These are phyloP conservation scores for Sebastes oblongus DNA, from an alignment of 2,797 vertebrate genomes.

Conservation along the genomic window DNA sequence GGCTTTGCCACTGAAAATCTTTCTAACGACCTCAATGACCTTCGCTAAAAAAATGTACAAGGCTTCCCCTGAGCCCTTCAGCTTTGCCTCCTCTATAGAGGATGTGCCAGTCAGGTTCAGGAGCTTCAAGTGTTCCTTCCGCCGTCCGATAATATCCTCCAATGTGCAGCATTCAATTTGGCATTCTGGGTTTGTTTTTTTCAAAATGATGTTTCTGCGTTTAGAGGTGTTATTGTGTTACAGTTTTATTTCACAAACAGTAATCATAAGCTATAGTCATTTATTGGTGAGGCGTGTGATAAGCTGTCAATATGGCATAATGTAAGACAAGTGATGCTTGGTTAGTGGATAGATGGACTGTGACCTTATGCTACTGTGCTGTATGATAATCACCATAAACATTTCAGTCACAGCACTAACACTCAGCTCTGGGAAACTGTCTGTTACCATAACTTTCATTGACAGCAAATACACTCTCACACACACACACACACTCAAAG, in stretches of 20 bases:
- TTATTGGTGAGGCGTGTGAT: neutral
- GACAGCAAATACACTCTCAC: slow-evolving; percentile 16
- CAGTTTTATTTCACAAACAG: neutral
- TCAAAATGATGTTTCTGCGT: neutral
- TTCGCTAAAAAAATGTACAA: neutral
- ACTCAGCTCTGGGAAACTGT: neutral
- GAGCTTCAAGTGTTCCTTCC: neutral
- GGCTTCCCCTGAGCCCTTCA: neutral
- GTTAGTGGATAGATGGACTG: slow-evolving; percentile 29
- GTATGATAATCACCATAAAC: slow-evolving; percentile 27
- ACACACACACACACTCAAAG: slow-evolving; percentile 10
- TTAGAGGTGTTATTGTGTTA: neutral
- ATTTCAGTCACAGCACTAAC: slow-evolving; percentile 23
- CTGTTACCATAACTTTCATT: slow-evolving; percentile 27
- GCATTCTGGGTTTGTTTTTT: neutral
- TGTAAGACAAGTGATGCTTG: slow-evolving; percentile 16
- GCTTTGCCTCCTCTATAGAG: neutral
- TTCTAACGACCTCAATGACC: neutral
- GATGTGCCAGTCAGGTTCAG: neutral
- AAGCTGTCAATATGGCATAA: neutral
- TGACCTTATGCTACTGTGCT: slow-evolving; percentile 19
- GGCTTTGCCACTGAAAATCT: neutral
- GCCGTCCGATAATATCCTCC: neutral
- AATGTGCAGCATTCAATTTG: neutral
- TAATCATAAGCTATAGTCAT: neutral